Conservation (phyloP, 1,140 invertebrate species). For the Telenomus remus region DNA sequence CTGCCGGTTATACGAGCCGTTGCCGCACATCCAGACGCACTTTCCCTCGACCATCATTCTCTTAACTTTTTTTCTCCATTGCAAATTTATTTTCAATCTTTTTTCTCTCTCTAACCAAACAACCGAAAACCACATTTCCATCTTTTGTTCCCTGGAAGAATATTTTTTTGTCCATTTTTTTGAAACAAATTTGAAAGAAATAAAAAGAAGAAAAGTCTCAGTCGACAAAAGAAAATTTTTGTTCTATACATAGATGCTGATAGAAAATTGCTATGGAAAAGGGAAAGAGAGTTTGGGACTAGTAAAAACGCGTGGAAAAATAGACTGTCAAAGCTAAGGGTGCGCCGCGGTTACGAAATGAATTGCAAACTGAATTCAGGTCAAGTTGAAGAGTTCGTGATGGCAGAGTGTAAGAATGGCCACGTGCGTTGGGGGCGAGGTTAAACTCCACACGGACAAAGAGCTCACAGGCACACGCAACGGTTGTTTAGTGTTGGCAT, state of each 20-base stretch:
- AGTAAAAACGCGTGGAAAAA: too few relatives aligned
- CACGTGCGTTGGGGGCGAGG: slow-evolving; percentile 59
- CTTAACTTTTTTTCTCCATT: slow-evolving; percentile 2
- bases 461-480: too few relatives aligned
- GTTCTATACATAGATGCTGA: too few relatives aligned
- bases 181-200: too few relatives aligned
- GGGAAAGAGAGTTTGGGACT: too few relatives aligned
- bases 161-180: too few relatives aligned
- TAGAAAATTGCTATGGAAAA: too few relatives aligned
- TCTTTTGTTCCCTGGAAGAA: too few relatives aligned
- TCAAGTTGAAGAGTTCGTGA: slow-evolving; percentile 72
- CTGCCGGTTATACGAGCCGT: slow-evolving; percentile 51
- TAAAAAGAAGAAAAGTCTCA: too few relatives aligned
- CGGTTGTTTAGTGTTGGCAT: background rate
- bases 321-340: slow-evolving; percentile 15
- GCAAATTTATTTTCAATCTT: slow-evolving; percentile 10
- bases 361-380: slow-evolving; percentile 58
- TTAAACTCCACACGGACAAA: slow-evolving; percentile 29
- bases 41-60: slow-evolving; percentile 42
- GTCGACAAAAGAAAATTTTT: too few relatives aligned
- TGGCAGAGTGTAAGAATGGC: slow-evolving; percentile 63
- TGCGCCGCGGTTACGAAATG: slow-evolving; percentile 38
- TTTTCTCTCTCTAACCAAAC: background rate
- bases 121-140: too few relatives aligned
- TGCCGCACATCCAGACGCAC: slow-evolving; percentile 33